Evolutionary conservation across 2,113 vertebrate genomes (phyloP).

Genomic region (Pelecanoides urinatrix): DNA sequence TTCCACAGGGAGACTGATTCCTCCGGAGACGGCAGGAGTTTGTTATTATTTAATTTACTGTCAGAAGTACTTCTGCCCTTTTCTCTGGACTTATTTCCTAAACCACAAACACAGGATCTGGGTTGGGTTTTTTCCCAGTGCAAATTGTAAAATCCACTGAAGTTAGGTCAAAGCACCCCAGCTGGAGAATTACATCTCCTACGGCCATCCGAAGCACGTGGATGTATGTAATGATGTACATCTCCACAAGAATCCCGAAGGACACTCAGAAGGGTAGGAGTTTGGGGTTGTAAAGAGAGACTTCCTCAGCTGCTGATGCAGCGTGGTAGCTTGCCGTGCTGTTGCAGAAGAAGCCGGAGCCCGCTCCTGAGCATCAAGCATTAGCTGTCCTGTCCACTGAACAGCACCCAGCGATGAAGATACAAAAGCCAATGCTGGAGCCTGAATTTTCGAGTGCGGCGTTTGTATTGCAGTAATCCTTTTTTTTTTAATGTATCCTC

Average conservation of each 20-base stretch:
- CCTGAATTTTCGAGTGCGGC: background rate
- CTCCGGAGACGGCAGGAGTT: background rate
- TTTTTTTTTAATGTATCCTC: background rate
- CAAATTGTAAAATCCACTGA: background rate
- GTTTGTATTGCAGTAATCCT: background rate
- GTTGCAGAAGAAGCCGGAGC: background rate
- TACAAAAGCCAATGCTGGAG: background rate
- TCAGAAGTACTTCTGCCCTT: background rate
- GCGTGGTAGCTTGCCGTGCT: background rate
- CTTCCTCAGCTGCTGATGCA: background rate
- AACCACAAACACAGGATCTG: background rate
- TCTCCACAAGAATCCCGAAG: rapidly evolving
- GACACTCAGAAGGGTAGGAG: rapidly evolving
- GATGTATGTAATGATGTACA: background rate
- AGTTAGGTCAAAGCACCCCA: background rate
- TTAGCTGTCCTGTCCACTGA: too few relatives aligned
- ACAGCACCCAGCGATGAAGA: background rate
- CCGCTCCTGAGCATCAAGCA: background rate
- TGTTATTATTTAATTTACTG: background rate
- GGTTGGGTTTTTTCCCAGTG: background rate
- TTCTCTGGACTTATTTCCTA: background rate
- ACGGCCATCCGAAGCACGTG: rapidly evolving
- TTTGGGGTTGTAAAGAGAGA: background rate
- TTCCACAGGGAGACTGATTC: background rate
- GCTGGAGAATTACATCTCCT: background rate